Percentiles rank a stretch among this genome's conserved stretches.
Conservation (phyloP, 2,797 vertebrate genomes). For the Syngnathus acus region DNA sequence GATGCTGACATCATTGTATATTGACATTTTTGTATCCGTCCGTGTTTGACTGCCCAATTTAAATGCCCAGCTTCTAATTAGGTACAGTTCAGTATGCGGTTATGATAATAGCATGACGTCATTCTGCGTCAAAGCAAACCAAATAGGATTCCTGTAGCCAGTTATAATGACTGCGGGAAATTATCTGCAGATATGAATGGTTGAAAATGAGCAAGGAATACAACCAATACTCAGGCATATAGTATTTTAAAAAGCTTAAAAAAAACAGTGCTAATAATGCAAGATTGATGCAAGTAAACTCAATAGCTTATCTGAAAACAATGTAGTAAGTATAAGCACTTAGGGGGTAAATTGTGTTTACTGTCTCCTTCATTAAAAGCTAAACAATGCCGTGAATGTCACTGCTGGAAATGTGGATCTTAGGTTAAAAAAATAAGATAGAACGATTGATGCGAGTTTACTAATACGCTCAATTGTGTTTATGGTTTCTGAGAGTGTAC, state of each 20-base stretch:
- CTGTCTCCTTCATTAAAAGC: neutral
- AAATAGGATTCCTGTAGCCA: neutral
- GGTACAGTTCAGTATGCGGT: neutral
- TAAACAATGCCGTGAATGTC: too few relatives aligned
- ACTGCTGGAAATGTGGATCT: too few relatives aligned
- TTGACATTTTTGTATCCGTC: neutral
- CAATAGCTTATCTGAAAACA: neutral
- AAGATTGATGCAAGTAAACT: neutral
- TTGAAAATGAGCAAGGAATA: neutral
- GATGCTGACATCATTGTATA: neutral
- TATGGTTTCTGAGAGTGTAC: neutral
- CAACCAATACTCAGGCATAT: neutral
- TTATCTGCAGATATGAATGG: neutral
- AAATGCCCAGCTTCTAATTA: neutral
- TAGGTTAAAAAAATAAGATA: too few relatives aligned
- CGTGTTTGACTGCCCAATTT: neutral
- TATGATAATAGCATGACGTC: slow-evolving; percentile 3
- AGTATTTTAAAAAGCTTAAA: too few relatives aligned
- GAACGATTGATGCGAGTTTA: too few relatives aligned
- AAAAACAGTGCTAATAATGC: neutral
- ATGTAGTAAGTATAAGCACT: neutral
- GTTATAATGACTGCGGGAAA: neutral
- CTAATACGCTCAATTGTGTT: neutral
- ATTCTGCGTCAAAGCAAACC: neutral
- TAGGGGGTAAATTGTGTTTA: neutral